These are phyloP conservation scores for Pelagia noctiluca DNA, from an alignment of 30 jellyfish, hydroid and myxozoan genomes.

Conservation along the genomic window DNA sequence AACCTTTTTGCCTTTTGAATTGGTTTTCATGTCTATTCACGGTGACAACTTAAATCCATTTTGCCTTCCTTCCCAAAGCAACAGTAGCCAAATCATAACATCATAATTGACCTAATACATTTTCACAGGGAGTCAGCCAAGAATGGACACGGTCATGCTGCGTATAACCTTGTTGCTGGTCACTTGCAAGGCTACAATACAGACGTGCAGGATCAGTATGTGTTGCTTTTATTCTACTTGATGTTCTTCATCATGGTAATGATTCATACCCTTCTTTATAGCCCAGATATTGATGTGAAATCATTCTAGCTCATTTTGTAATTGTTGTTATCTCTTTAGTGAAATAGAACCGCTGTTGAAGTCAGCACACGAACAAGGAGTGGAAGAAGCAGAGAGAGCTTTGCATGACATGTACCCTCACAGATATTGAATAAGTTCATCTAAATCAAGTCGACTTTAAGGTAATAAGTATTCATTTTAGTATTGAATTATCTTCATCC, in stretches of 20 bases:
- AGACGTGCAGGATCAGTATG: slow-evolving; percentile 91
- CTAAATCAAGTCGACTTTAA: too few relatives aligned
- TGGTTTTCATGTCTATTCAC: too few relatives aligned
- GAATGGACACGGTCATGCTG: slow-evolving; percentile 94
- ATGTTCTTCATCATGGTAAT: too few relatives aligned
- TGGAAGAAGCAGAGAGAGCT: slow-evolving; percentile 87
- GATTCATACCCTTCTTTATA: not conserved
- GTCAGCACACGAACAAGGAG: slow-evolving; percentile 93
- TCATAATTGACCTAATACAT: too few relatives aligned
- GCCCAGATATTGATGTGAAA: not conserved
- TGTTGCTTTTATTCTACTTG: not conserved
- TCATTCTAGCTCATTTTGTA: not conserved
- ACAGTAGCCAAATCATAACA: too few relatives aligned
- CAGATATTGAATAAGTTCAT: slow-evolving; percentile 83
- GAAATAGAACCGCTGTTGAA: slow-evolving; percentile 88
- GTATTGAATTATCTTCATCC: too few relatives aligned
- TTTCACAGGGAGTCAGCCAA: slow-evolving; percentile 75
- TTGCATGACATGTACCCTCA: slow-evolving; percentile 89
- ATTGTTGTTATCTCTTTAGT: slow-evolving; percentile 25
- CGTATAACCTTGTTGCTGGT: slow-evolving; percentile 91
- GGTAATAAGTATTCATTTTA: too few relatives aligned
- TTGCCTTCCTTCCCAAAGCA: too few relatives aligned
- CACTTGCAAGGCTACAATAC: slow-evolving; percentile 95
- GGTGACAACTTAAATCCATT: too few relatives aligned
- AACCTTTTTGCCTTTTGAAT: too few relatives aligned